phyloP scores from a whole-genome alignment of 2,113 vertebrate species.

The Megaceryle torquata region DNA sequence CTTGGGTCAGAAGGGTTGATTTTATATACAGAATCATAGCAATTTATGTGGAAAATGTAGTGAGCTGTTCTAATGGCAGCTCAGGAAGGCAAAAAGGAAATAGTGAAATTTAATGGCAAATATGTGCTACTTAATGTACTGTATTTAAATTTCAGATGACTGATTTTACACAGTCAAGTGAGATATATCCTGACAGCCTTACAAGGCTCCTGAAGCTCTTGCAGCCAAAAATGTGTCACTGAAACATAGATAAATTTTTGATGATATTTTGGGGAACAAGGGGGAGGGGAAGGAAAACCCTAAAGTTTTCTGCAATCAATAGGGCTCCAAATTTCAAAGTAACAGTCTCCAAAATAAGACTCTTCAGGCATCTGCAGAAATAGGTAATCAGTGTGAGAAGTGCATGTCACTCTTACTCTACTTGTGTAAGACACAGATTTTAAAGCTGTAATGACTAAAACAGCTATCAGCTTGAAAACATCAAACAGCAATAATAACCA shows the following conservation, averaged over 20 bases:
- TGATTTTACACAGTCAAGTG: neutral
- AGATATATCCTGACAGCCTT: constrained; percentile 5
- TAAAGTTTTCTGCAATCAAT: neutral
- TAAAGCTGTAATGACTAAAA: neutral
- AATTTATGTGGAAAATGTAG: neutral
- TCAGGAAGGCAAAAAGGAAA: neutral
- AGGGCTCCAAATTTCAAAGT: neutral
- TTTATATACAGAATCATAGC: neutral
- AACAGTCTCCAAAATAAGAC: neutral
- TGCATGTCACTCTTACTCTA: neutral
- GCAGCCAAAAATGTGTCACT: neutral
- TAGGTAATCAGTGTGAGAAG: neutral
- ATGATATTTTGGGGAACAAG: neutral
- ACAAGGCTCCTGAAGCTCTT: neutral
- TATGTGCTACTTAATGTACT: neutral
- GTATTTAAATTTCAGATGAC: neutral
- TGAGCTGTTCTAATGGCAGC: neutral
- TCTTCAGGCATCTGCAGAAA: neutral
- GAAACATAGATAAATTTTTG: neutral
- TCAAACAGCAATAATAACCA: neutral
- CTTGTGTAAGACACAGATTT: neutral
- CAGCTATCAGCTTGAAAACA: neutral
- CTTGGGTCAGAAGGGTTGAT: neutral
- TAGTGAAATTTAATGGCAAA: neutral
- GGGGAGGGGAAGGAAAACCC: neutral